These are phyloP conservation scores for Himalopsyche japonica DNA, from an alignment of 2,888 invertebrate species.

Conservation along the genomic window DNA sequence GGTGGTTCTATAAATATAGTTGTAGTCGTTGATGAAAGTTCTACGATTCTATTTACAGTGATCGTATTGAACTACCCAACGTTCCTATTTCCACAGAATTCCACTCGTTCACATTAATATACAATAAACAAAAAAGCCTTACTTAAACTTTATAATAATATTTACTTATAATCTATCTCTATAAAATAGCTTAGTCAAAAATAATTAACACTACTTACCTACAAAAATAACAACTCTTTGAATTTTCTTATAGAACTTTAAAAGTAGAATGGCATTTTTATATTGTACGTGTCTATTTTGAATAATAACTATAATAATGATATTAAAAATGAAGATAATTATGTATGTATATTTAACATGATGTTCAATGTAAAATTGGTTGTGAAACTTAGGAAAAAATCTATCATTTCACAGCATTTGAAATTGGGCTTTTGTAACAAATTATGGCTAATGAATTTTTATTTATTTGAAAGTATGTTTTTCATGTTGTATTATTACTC, in stretches of 20 bases:
- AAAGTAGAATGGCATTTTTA: not conserved
- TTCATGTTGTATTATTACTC: not conserved
- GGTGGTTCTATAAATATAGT: not conserved
- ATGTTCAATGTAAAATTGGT: not conserved
- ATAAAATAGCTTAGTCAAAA: not conserved
- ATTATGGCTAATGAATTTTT: not conserved
- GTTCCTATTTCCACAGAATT: not conserved
- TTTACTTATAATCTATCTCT: not conserved
- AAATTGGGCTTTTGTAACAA: not conserved
- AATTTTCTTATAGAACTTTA: not conserved
- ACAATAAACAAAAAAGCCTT: constrained; percentile 1
- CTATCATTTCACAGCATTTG: not conserved
- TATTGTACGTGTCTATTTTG: not conserved
- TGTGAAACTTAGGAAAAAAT: not conserved
- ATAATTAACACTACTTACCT: not conserved
- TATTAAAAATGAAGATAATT: not conserved
- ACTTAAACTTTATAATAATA: not conserved
- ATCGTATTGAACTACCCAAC: not conserved
- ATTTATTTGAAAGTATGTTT: not conserved
- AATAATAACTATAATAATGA: not conserved
- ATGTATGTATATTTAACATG: not conserved
- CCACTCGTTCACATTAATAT: not conserved
- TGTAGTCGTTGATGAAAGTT: not conserved
- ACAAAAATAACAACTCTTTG: not conserved
- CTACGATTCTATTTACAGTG: not conserved